Base-by-base conservation (phyloP, 2,888 invertebrate genomes). In the Philonicus albiceps region DNA sequence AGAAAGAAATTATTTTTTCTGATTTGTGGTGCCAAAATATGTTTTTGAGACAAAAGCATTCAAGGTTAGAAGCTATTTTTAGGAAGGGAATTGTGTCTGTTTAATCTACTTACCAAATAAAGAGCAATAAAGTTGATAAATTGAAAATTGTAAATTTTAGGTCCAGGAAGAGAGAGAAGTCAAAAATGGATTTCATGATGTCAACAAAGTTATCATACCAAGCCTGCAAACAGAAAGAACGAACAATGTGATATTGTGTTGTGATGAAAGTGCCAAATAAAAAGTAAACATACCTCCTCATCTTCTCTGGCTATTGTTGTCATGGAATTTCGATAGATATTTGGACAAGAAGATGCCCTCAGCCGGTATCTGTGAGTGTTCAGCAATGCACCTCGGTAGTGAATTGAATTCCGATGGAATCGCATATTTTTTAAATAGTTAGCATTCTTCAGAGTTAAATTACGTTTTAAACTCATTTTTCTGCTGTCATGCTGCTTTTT, bases 321-420 rank as follows among this genome's bases (percentile, higher is more conserved):
- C 96, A 97, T 97, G n/a, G 97, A 97, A 91, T 97, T 97, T 89
- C 96, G 94, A 90, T 95, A 97, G 89, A 98, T 97, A 92, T 98
- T 96, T 0, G 98, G 98, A 91, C 98, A 98, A 74, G 98, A 98
- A 2, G 97, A 97, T 0, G 98, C 97, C 88, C 96, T 94, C 87
- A 97, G 92, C 86, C 95, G 94, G 91, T 97, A 97, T 88, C 96
- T 95, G 90, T 96, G 95, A 86, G 96, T 95, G 91, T 96, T 97
- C 86, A 97, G 92, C 93, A 97, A 96, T 5, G 97, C 97, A 73
- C 96, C 97, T 76, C 97, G 95, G 91, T 97, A 97, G 91, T 97
- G 96, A 88, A 97, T 95, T 0, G 96, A 96, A 90, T 96, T 96
- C 88, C 96, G 93, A 89, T 96, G 96, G 30, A 95, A 93, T 88